Evolutionary conservation across 1,140 invertebrate genomes (phyloP).

Genomic region (Bombus superbus): DNA sequence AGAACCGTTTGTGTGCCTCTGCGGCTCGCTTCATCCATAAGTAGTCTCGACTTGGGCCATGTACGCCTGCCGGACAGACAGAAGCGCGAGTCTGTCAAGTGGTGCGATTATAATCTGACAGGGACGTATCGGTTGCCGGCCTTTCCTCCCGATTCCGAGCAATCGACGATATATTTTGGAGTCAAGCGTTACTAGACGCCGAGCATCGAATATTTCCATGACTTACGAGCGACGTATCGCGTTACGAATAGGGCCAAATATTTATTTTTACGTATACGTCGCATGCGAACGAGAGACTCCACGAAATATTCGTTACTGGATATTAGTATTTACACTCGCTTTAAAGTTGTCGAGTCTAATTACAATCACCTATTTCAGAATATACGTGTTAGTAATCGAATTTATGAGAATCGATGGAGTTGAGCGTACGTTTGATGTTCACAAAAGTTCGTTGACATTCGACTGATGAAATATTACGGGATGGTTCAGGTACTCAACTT

Average conservation of each 20-base stretch:
- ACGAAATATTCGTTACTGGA: too few relatives aligned
- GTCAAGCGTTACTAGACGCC: constrained; percentile 71
- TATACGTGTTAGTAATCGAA: neutral
- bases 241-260: constrained; percentile 3
- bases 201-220: constrained; percentile 72
- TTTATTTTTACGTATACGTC: neutral
- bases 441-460: neutral
- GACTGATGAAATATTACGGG: constrained; percentile 11
- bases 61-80: constrained; percentile 71
- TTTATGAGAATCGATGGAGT: neutral
- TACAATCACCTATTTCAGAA: neutral
- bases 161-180: constrained; percentile 59
- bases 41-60: constrained; percentile 21
- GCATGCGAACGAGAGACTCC: neutral
- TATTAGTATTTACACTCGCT: neutral
- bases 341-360: neutral
- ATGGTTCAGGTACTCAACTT: constrained; percentile 23
- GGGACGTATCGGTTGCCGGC: constrained; percentile 75
- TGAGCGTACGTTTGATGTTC: neutral
- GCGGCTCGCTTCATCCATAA: constrained; percentile 67
- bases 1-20: constrained; percentile 76
- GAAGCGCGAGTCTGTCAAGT: constrained; percentile 81
- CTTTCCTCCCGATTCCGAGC: constrained; percentile 17
- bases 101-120: constrained; percentile 81
- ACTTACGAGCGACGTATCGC: constrained; percentile 56